A percentile compares a stretch with the other conserved stretches of the same genome.
These are phyloP conservation scores for Ispidina lecontei DNA, from an alignment of 2,797 vertebrate species.

Conservation along the genomic window DNA sequence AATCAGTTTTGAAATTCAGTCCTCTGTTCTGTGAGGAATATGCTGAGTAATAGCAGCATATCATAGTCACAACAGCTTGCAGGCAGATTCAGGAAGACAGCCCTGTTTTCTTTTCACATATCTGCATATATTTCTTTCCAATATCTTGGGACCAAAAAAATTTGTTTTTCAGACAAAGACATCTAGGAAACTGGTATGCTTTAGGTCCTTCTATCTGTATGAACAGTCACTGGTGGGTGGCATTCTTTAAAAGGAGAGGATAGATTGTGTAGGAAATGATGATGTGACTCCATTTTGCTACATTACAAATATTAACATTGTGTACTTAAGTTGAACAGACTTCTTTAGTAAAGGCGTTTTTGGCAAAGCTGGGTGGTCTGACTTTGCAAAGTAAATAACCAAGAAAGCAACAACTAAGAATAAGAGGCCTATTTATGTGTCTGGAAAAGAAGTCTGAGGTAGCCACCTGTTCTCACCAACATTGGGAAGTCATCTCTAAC, in stretches of 20 bases:
- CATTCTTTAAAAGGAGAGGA: not conserved
- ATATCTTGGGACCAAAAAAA: not conserved
- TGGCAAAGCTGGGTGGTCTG: not conserved
- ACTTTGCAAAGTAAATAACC: not conserved
- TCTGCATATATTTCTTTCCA: not conserved
- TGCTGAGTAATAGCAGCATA: conserved; percentile 37
- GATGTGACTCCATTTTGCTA: not conserved
- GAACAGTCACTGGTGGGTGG: not conserved
- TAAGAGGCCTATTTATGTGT: not conserved
- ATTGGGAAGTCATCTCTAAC: not conserved
- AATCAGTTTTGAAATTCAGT: conserved; percentile 25
- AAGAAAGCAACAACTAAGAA: not conserved
- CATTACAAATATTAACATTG: not conserved
- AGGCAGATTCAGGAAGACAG: not conserved
- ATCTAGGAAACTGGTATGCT: not conserved
- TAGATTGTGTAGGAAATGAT: not conserved
- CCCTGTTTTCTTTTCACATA: not conserved
- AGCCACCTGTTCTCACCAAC: not conserved
- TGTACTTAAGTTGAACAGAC: not conserved
- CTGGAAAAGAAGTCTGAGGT: not conserved
- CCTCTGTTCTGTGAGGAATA: not conserved
- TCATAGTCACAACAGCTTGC: not conserved
- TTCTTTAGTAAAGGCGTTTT: not conserved
- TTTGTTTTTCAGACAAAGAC: not conserved
- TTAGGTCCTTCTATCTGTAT: not conserved